Evolutionary conservation across 2,113 vertebrate species (phyloP).

Genomic region (Coptodon rendalli): DNA sequence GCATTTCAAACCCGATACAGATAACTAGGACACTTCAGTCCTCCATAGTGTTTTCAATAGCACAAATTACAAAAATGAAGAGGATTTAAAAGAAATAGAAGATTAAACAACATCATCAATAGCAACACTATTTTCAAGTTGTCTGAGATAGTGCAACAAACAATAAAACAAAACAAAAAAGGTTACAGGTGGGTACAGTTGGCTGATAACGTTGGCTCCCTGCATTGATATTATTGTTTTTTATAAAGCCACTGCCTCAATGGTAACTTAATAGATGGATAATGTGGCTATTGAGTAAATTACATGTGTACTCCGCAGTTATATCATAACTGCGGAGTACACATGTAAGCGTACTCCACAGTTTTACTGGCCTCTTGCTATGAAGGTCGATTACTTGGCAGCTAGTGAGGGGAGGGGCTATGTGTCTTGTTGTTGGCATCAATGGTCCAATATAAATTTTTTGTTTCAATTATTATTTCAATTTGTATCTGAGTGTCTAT

Average conservation of each 20-base stretch:
- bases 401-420: background rate
- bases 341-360: too few relatives aligned
- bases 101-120: background rate
- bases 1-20: background rate
- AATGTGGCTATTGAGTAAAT: background rate
- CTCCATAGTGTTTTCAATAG: background rate
- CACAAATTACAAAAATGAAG: background rate
- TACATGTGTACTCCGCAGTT: background rate
- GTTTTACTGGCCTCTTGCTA: background rate
- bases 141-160: background rate
- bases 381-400: background rate
- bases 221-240: background rate
- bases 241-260: background rate
- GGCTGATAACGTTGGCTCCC: background rate
- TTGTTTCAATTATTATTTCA: background rate
- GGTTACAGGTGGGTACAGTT: background rate
- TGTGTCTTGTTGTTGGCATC: background rate
- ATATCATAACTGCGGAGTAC: too few relatives aligned
- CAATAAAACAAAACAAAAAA: background rate
- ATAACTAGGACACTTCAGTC: background rate
- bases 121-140: background rate
- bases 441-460: background rate
- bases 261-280: background rate
- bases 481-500: background rate
- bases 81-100: background rate